Conservation (phyloP, 2,888 invertebrate species). For the Aethes cnicana region DNA sequence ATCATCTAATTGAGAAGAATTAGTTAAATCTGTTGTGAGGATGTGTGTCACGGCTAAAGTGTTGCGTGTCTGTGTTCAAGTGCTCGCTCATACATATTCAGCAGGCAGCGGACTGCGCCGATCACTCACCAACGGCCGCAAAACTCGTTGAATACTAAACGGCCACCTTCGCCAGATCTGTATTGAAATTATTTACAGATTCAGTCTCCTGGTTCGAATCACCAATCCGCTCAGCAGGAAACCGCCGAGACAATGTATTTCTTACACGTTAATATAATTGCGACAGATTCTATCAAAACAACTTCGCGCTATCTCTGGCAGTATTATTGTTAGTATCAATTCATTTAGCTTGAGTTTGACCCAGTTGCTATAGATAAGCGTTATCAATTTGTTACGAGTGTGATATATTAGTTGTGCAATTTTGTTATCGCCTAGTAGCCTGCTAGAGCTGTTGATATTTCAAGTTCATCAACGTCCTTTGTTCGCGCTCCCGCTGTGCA, state of each 20-base stretch:
- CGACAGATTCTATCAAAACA: slow-evolving; percentile 44
- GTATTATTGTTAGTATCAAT: slow-evolving; percentile 41
- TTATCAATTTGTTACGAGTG: slow-evolving; percentile 58
- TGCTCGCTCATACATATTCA: slow-evolving; percentile 73
- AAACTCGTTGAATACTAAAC: slow-evolving; percentile 72
- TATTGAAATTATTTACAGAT: slow-evolving; percentile 67
- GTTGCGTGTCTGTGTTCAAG: slow-evolving; percentile 59
- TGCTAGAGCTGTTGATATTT: slow-evolving; percentile 50
- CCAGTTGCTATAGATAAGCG: slow-evolving; percentile 66
- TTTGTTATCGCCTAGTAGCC: slow-evolving; percentile 54
- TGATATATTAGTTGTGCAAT: slow-evolving; percentile 69
- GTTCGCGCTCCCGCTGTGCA: slow-evolving; percentile 49
- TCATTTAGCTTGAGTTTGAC: slow-evolving; percentile 68
- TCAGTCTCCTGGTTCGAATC: slow-evolving; percentile 59
- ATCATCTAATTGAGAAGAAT: slow-evolving; percentile 46
- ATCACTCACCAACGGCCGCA: slow-evolving; percentile 65
- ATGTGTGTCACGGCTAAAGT: slow-evolving; percentile 74
- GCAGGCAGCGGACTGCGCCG: slow-evolving; percentile 56
- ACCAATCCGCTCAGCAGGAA: slow-evolving; percentile 43
- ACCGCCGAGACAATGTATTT: slow-evolving; percentile 36
- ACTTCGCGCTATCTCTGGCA: slow-evolving; percentile 39
- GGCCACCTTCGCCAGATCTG: slow-evolving; percentile 61
- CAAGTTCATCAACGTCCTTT: slow-evolving; percentile 61
- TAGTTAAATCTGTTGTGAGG: slow-evolving; percentile 48
- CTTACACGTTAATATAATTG: slow-evolving; percentile 37